Conservation (phyloP, 2,113 vertebrate species). For the Brienomyrus longianalis region DNA sequence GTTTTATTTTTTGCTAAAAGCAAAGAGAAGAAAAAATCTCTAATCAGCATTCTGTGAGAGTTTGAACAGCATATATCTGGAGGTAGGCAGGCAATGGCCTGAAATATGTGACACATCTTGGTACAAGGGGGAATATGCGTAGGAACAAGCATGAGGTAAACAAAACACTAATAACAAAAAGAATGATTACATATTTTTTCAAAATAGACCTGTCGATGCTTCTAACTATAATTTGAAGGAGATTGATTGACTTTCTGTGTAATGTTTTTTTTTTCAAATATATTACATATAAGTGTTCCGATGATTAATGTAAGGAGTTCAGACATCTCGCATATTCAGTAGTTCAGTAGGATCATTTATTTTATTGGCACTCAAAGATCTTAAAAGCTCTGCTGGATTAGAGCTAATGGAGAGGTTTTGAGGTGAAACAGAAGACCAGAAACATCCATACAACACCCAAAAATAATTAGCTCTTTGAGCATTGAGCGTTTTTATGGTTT, state of each 20-base stretch:
- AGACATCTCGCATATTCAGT: not conserved
- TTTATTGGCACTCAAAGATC: not conserved
- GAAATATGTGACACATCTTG: not conserved
- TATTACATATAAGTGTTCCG: not conserved
- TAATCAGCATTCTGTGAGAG: not conserved
- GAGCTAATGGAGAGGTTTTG: not conserved
- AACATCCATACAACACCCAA: not conserved
- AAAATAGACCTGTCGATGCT: not conserved
- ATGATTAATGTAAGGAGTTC: not conserved
- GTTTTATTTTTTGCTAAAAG: not conserved
- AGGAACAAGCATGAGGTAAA: not conserved
- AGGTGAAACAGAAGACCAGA: not conserved
- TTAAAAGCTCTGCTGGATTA: not conserved
- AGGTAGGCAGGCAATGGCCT: not conserved
- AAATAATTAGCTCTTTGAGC: not conserved
- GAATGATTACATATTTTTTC: not conserved
- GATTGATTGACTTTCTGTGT: not conserved
- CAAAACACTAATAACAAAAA: not conserved
- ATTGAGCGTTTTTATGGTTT: not conserved
- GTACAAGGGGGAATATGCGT: not conserved
- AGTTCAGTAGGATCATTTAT: not conserved
- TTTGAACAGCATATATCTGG: not conserved
- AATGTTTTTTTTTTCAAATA: not conserved
- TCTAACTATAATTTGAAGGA: not conserved
- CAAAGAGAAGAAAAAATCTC: not conserved